These are phyloP conservation scores for Myripristis jacobus DNA, from an alignment of 2,797 vertebrate species.

Conservation along the genomic window DNA sequence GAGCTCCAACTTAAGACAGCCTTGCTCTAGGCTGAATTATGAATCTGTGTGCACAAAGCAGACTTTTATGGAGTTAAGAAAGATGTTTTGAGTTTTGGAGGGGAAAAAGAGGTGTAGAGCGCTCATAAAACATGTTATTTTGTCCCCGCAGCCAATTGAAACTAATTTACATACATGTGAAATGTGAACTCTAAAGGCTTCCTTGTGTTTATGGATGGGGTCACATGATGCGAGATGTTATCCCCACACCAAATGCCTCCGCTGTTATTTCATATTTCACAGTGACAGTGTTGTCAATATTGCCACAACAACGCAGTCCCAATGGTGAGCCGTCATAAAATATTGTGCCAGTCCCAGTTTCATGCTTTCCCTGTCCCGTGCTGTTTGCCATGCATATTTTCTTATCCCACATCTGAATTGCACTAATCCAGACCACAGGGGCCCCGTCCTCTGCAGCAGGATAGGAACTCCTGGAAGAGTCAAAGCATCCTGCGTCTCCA, in stretches of 20 bases:
- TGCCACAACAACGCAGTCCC: slow-evolving; percentile 42
- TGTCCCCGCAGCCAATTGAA: slow-evolving; percentile 33
- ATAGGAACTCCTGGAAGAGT: slow-evolving; percentile 5
- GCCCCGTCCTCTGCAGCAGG: not conserved
- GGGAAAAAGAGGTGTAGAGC: slow-evolving; percentile 45
- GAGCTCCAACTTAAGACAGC: slow-evolving; percentile 46
- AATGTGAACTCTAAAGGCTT: slow-evolving; percentile 37
- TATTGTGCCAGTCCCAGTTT: slow-evolving; percentile 35
- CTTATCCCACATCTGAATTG: slow-evolving; percentile 37
- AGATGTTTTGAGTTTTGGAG: slow-evolving; percentile 12
- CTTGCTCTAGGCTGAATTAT: slow-evolving; percentile 1
- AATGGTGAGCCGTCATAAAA: slow-evolving; percentile 48
- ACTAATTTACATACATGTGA: slow-evolving; percentile 14
- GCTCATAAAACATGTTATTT: slow-evolving; percentile 48
- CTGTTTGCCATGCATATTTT: slow-evolving; percentile 50
- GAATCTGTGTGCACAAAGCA: slow-evolving; percentile 14
- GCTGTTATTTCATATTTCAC: slow-evolving; percentile 35
- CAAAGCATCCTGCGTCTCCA: slow-evolving; percentile 17
- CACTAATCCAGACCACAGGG: slow-evolving; percentile 33
- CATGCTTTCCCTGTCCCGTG: slow-evolving; percentile 32
- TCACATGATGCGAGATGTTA: slow-evolving; percentile 44
- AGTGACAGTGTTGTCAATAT: not conserved
- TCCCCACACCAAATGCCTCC: slow-evolving; percentile 45
- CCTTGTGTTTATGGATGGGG: slow-evolving; percentile 17
- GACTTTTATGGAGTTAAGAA: not conserved